Conservation (phyloP, 2,113 vertebrate species). For the Morphnarchus princeps region DNA sequence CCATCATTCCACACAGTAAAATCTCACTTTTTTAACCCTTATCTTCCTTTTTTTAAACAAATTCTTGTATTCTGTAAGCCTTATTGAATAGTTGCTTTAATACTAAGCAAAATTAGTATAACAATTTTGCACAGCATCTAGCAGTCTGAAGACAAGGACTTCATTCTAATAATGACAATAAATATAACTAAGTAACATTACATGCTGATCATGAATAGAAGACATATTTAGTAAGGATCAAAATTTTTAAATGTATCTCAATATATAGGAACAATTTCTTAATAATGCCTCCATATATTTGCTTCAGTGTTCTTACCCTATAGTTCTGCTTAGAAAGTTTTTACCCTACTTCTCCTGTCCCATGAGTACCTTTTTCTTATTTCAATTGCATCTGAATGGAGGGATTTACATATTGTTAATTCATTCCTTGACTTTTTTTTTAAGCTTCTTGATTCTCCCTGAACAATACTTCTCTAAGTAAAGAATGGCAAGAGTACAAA, state of each 20-base stretch:
- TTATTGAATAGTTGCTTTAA: not conserved
- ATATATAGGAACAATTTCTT: not conserved
- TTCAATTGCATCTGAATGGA: not conserved
- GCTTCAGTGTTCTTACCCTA: not conserved
- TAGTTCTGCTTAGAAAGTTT: not conserved
- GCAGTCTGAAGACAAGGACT: not conserved
- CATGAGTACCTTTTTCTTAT: not conserved
- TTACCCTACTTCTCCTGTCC: not conserved
- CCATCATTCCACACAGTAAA: not conserved
- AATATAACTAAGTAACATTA: not conserved
- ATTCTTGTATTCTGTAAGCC: not conserved
- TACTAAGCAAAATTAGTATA: not conserved
- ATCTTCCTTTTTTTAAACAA: not conserved
- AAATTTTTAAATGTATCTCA: not conserved
- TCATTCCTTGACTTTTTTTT: not conserved
- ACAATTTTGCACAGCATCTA: not conserved
- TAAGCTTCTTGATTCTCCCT: constrained; percentile 5
- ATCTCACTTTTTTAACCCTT: not conserved
- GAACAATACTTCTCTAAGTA: constrained; percentile 21
- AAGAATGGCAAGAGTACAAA: constrained; percentile 33
- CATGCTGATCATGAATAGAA: not conserved
- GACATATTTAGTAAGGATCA: not conserved
- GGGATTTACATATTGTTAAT: not conserved
- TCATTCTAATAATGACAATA: not conserved
- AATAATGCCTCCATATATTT: not conserved